phyloP scores from a whole-genome alignment of 2,113 vertebrate species.

The Cyanistes caeruleus region DNA sequence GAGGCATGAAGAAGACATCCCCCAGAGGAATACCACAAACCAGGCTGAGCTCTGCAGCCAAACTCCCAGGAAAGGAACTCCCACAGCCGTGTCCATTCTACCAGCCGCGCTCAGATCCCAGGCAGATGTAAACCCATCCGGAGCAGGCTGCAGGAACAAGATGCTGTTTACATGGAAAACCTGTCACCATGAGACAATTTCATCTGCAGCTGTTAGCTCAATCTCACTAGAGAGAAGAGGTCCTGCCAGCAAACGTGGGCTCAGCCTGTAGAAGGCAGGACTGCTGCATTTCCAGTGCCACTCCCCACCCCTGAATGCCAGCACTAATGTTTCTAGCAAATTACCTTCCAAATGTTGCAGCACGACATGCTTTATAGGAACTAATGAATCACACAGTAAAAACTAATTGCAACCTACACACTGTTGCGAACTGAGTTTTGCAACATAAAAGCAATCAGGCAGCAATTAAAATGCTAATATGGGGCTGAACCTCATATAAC shows the following conservation, averaged over 20 bases:
- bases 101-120: neutral
- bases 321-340: constrained; percentile 21
- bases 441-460: constrained; percentile 70
- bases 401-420: constrained; percentile 72
- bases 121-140: neutral
- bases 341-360: constrained; percentile 61
- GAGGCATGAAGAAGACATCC: neutral
- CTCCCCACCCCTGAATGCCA: neutral
- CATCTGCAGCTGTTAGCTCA: neutral
- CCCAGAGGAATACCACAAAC: neutral
- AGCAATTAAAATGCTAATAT: constrained; percentile 79
- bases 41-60: neutral
- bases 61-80: neutral
- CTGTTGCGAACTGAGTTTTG: constrained; percentile 53
- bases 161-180: neutral
- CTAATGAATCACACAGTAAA: constrained; percentile 72
- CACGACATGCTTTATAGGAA: constrained; percentile 54
- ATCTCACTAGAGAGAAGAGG: neutral
- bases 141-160: neutral
- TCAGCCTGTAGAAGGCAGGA: neutral
- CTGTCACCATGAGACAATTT: neutral
- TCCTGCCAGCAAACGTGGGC: neutral
- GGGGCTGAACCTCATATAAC: constrained; percentile 22
- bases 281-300: neutral
- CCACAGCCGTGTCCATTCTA: neutral